Base-by-base conservation (phyloP, 2,797 vertebrate species). In the Epinephelus awoara region DNA sequence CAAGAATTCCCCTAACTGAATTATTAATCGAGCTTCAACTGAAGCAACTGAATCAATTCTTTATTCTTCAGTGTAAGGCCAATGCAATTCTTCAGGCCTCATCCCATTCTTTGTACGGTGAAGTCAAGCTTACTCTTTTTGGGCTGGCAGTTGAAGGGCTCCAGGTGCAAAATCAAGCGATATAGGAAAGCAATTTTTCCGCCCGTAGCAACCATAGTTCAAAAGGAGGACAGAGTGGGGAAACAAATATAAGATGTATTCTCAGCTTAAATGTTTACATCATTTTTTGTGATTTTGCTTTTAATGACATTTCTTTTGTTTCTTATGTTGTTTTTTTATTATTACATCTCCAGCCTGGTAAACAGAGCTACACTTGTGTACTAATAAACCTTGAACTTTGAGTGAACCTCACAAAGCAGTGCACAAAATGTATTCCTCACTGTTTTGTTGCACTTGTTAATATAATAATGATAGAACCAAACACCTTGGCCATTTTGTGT, bases 401-500 rank as follows among this genome's bases (percentile, higher is more conserved):
- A 57, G 59, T 81, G 80, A 85, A 73, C 54, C 34, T 34, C 42
- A 61, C 47, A 29, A 46, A 79, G 46, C 68, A 62, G 21, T 50
- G 9, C 46, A 49, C 54, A 57, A 65, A 23, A 82, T 73, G 18
- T 58, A 51, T 79, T 44, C 15, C 55, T 67, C 19, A 4, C 27
- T 52, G 58, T 67, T 70, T 50, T 15, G 27, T 67, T 76, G 42
- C 67, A 51, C 51, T 76, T 57, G 51, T 72, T 82, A 67, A 77
- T 80, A 15, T 71, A 71, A 15, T 71, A 71, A 79, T 85, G 70
- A 78, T 15, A 42, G 38, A 73, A 50, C 19, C 51, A 73, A 67
- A 62, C 3, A 8, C 67, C 69, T 61, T 40, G 23, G 27, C 57
- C 65, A 40, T 56, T 77, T 75, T 64, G 44, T 61, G 23, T 61